Percentiles rank a stretch among this genome's conserved stretches.
phyloP scores from a whole-genome alignment of 1,140 invertebrate genomes.

The Conus betulinus region DNA sequence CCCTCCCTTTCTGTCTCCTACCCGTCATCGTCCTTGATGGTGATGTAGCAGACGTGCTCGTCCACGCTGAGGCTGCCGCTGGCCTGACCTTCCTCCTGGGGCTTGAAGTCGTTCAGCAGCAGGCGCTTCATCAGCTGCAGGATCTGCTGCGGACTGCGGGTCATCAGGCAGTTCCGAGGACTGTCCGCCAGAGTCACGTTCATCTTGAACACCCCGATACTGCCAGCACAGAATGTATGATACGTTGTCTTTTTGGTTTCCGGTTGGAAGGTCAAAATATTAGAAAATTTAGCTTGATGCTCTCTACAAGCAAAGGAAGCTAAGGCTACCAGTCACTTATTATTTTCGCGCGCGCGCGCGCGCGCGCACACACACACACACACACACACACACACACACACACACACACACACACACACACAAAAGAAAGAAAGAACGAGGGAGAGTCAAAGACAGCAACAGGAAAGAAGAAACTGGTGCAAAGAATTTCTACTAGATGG shows the following conservation, averaged over 20 bases:
- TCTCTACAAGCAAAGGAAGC: constrained; percentile 26
- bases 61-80: constrained; percentile 40
- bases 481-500: no score
- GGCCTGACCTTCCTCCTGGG: not conserved
- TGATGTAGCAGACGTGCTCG: constrained; percentile 58
- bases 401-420: no score
- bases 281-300: constrained; percentile 12
- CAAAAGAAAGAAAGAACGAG: no score
- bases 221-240: not conserved
- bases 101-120: constrained; percentile 54
- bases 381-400: no score
- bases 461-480: no score
- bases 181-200: constrained; percentile 22
- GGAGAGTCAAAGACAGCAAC: no score
- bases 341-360: no score
- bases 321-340: no score
- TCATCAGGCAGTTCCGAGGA: constrained; percentile 40
- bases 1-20: not conserved
- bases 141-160: constrained; percentile 32
- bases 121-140: constrained; percentile 35
- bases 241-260: not conserved
- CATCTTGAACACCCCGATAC: constrained; percentile 35
- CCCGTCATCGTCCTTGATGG: constrained; percentile 43
- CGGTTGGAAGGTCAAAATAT: constrained; percentile 6
- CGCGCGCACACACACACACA: no score